These are phyloP conservation scores for Rhadinocentrus ornatus DNA, from an alignment of 2,797 vertebrate genomes.

Conservation along the genomic window DNA sequence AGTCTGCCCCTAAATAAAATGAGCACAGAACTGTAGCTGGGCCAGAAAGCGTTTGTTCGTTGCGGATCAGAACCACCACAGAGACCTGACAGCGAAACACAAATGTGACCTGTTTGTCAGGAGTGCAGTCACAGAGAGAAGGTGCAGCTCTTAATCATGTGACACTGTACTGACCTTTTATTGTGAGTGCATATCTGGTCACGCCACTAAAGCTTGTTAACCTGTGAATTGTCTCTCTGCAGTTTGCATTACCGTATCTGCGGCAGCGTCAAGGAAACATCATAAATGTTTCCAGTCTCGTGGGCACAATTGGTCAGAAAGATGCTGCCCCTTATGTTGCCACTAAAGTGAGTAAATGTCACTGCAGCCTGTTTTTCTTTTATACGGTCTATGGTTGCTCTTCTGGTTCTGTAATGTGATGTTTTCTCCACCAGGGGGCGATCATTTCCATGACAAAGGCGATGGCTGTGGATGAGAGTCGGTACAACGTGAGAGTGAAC, in stretches of 20 bases:
- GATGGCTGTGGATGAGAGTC: constrained; percentile 89
- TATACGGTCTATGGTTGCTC: no score
- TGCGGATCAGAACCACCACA: neutral
- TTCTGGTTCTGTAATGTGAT: constrained; percentile 1
- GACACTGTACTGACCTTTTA: no score
- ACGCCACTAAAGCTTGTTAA: no score
- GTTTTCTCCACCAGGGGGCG: constrained; percentile 82
- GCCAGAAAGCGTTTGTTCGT: no score
- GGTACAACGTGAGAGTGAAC: constrained; percentile 84
- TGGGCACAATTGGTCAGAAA: constrained; percentile 82
- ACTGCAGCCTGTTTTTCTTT: no score
- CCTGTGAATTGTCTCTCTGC: constrained; percentile 6
- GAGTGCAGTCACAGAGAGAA: no score
- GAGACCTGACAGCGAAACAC: neutral
- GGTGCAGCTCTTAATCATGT: no score
- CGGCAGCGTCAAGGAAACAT: constrained; percentile 82
- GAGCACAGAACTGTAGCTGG: no score
- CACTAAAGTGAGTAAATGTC: constrained; percentile 82
- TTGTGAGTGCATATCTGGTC: no score
- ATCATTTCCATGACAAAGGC: constrained; percentile 89
- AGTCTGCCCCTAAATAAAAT: neutral
- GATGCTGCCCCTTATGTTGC: constrained; percentile 84
- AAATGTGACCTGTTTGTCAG: neutral
- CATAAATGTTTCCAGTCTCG: constrained; percentile 88
- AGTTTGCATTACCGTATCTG: constrained; percentile 84